Evolutionary conservation across 1,140 invertebrate genomes (phyloP), one percentile per base, ranked within the genome.

Genomic region (Zophobas atratus): DNA sequence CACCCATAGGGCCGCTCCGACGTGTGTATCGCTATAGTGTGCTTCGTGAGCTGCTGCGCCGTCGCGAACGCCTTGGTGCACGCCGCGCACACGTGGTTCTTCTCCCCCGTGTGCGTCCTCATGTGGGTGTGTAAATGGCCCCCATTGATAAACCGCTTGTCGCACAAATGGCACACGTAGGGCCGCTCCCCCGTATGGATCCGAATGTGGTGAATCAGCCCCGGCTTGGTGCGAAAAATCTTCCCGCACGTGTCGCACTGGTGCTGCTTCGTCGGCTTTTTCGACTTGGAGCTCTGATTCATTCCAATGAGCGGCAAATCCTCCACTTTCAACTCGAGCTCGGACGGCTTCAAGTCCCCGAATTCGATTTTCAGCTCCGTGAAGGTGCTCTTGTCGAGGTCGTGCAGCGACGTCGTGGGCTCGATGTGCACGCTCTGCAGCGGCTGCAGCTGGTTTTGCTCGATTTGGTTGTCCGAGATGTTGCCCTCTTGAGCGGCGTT

Each of bases 21-120:
- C 0, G 92, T 94, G 81, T 96, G 94, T 43, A 94, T 84, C 90
- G 67, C 94, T 86, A 83, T 91, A 86, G 84, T 91, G 87, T 82
- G 89, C 87, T 90, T 89, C 0, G 89, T 89, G 8, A 90, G 75
- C 53, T 89, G 88, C 75, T 90, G 89, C 0, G 80, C 88, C 82
- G 79, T 90, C 84, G 81, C 84, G 77, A 90, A 90, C 0, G 88
- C 88, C 77, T 90, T 90, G 1, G 86, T 88, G 43, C 90, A 90
- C 6, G 88, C 88, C 38, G 88, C 86, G 79, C 90, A 91, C 20
- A 89, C 84, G 55, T 90, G 89, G 32, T 89, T 89, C 51, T 91
- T 91, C 80, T 91, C 90, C 1, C 92, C 92, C 0, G 92, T 91
- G 82, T 92, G 91, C 33, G 89, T 90, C 49, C 84, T 77, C 87